Conservation (phyloP, 1,140 invertebrate genomes). For the Pseudomyrmex concolor region DNA sequence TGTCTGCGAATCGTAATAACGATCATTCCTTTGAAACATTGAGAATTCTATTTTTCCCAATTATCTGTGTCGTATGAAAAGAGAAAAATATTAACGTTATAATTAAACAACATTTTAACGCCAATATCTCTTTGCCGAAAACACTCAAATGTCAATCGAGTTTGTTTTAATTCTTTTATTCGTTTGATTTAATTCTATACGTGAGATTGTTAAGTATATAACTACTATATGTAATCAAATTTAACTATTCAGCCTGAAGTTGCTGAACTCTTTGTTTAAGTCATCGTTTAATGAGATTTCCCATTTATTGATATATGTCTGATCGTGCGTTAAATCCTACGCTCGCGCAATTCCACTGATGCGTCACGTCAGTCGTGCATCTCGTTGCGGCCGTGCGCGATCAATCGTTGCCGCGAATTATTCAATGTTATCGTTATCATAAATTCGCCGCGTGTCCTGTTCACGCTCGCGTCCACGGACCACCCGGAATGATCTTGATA, state of each 20-base stretch:
- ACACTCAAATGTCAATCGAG: neutral
- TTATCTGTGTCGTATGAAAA: slow-evolving; percentile 16
- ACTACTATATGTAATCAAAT: neutral
- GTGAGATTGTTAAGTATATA: too few relatives aligned
- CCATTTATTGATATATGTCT: slow-evolving; percentile 17
- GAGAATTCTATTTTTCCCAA: slow-evolving; percentile 33
- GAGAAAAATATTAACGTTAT: slow-evolving; percentile 17
- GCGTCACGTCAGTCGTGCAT: slow-evolving; percentile 22
- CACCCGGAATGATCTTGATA: slow-evolving; percentile 71
- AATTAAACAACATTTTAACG: neutral
- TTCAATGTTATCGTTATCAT: slow-evolving; percentile 76
- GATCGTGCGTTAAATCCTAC: slow-evolving; percentile 42
- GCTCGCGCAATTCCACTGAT: neutral
- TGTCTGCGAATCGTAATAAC: slow-evolving; percentile 60
- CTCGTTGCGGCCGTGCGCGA: slow-evolving; percentile 56
- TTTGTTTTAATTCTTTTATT: neutral
- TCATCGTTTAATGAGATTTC: slow-evolving; percentile 45
- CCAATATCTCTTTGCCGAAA: neutral
- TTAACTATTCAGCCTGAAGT: neutral
- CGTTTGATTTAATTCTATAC: neutral
- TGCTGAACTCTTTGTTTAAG: slow-evolving; percentile 5
- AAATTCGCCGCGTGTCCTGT: slow-evolving; percentile 68
- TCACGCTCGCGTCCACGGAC: slow-evolving; percentile 43
- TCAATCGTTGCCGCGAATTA: slow-evolving; percentile 73
- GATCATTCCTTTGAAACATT: slow-evolving; percentile 44